These are phyloP conservation scores for Clepsis dumicolana DNA, from an alignment of 2,888 invertebrate genomes.

Conservation along the genomic window DNA sequence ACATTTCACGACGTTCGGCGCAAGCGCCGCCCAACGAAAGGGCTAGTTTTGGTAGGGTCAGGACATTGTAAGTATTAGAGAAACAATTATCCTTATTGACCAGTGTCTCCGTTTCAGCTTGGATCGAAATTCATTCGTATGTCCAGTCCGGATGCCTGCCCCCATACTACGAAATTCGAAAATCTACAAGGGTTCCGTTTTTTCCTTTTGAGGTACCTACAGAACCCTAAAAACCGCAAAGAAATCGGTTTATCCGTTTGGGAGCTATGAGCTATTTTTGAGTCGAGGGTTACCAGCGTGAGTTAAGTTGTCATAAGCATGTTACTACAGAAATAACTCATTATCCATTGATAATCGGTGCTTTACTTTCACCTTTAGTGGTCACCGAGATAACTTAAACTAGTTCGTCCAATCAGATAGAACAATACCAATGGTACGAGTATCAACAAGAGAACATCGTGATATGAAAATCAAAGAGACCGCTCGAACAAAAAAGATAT, in stretches of 20 bases:
- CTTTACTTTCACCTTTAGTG: conserved; percentile 7
- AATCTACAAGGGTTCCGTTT: too few relatives aligned
- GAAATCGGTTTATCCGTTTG: too few relatives aligned
- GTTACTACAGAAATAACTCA: not conserved
- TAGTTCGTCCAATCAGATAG: not conserved
- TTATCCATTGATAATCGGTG: not conserved
- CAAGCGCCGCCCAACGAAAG: conserved; percentile 17
- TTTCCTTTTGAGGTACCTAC: too few relatives aligned
- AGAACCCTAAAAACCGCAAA: too few relatives aligned
- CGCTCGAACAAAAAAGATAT: not conserved
- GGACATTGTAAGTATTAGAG: not conserved
- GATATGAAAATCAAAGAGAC: conserved; percentile 17
- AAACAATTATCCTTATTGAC: too few relatives aligned
- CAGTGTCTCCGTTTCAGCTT: too few relatives aligned
- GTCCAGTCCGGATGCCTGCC: too few relatives aligned
- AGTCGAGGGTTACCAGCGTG: too few relatives aligned
- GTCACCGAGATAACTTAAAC: not conserved
- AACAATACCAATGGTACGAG: conserved; percentile 1
- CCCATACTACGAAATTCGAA: too few relatives aligned
- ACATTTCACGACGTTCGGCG: conserved; percentile 33
- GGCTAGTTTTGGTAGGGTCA: conserved; percentile 14
- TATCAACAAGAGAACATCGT: conserved; percentile 22
- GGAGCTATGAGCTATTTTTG: too few relatives aligned
- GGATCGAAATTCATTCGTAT: too few relatives aligned
- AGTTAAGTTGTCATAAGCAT: too few relatives aligned